Evolutionary conservation across 2,113 vertebrate genomes (phyloP).

Genomic region (Sebastes fasciatus): DNA sequence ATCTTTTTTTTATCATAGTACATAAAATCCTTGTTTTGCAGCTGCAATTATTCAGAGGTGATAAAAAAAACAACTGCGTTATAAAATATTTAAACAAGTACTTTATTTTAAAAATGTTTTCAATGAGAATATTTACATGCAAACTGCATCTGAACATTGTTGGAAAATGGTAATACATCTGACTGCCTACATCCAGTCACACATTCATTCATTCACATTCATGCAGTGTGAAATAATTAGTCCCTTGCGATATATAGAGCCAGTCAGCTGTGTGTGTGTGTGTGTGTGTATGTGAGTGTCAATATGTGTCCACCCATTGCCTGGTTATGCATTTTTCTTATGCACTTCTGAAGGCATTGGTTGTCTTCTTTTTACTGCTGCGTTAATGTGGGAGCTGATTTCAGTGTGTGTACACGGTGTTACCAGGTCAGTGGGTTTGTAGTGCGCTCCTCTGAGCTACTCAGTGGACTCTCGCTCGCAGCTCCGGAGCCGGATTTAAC

Average conservation of each 20-base stretch:
- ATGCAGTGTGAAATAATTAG: neutral
- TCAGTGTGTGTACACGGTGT: conserved; percentile 33
- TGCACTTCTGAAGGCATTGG: conserved; percentile 6
- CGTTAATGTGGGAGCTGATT: conserved; percentile 44
- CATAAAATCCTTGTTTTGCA: neutral
- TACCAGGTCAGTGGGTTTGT: conserved; percentile 70
- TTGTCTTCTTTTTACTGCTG: conserved; percentile 34
- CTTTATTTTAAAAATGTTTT: neutral
- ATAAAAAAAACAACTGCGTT: neutral
- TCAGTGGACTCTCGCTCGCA: conserved; percentile 21
- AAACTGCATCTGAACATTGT: neutral
- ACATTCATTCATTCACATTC: neutral
- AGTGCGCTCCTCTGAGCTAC: conserved; percentile 21
- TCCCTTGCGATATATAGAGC: neutral
- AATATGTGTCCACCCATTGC: neutral
- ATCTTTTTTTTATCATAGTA: neutral
- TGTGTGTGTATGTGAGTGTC: neutral
- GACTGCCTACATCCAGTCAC: neutral
- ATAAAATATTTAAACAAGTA: neutral
- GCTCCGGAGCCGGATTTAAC: conserved; percentile 30
- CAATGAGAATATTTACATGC: neutral
- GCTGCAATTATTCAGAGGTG: neutral
- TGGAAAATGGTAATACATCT: neutral
- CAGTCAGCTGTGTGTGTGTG: too few species aligned
- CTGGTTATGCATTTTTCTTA: conserved; percentile 12